Evolutionary conservation across 1,140 invertebrate genomes (phyloP), one percentile per base, ranked within the genome.

Genomic region (Sipha flava): DNA sequence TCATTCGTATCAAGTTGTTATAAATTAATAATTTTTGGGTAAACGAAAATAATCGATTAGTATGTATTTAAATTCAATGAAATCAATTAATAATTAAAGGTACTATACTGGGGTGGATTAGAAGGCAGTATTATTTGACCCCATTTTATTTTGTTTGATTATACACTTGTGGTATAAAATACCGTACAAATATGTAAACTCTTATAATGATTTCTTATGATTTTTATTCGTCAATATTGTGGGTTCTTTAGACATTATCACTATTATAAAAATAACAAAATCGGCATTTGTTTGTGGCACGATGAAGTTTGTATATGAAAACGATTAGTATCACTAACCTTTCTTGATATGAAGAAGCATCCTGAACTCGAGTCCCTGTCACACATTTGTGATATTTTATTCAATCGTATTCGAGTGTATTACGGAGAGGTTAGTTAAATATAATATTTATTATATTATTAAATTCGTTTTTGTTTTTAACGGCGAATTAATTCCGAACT

Each of bases 291-390:
- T 16, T 9, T 23, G 37, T 66, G n/a, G 21, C 18, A 23, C n/a
- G 3, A 37, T 40, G 14, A 64, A 21, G 9, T 12, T 6, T 23
- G 21, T 23, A 66, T 16, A 43, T 2, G 12, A 37, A 66, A 66
- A 66, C 21, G 2, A 26, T 26, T 52, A 49, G 26, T 52, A 40
- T 54, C 73, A 77, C 72, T 49, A 64, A 83, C 83, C 82, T 83
- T 83, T 79, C 54, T 81, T 21, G 82, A 81, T 37, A 82, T 82
- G 72, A 83, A 83, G 75, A 83, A 83, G 80, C 83, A 83, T 77
- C 83, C 83, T 12, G 83, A 83, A 49, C 82, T 82, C 34, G 81
- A 75, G 52, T 81, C 81, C 23, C 80, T 81, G 81, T 83, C 83
- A 79, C 83, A 83, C 83, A 83, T 83, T 80, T 80, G 73, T 23